Evolutionary conservation across 2,113 vertebrate species (phyloP).

Genomic region (Odocoileus hemionus): DNA sequence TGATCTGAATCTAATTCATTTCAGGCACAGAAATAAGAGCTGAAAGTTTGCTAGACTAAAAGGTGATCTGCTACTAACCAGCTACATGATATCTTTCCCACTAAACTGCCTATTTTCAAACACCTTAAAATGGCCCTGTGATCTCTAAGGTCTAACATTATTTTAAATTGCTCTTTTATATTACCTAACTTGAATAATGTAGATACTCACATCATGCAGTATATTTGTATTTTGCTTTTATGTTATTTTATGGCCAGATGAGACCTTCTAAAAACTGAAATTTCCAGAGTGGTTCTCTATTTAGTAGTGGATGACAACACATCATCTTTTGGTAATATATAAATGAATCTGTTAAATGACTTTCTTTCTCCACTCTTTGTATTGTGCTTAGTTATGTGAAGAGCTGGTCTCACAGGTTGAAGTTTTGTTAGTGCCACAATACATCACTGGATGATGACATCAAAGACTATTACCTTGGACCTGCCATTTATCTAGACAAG

Average conservation of each 20-base stretch:
- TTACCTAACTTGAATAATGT: neutral
- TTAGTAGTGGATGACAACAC: neutral
- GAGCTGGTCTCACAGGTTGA: neutral
- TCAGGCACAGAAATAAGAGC: neutral
- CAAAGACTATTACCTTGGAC: neutral
- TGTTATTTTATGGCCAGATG: neutral
- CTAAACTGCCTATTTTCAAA: neutral
- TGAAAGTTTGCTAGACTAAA: neutral
- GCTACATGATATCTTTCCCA: neutral
- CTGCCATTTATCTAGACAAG: neutral
- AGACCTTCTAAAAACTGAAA: slow-evolving; percentile 25
- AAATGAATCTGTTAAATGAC: slow-evolving; percentile 24
- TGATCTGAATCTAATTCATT: neutral
- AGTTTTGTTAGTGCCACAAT: neutral
- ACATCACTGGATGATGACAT: neutral
- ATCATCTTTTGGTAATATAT: neutral
- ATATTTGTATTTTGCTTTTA: neutral
- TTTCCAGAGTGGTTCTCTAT: slow-evolving; percentile 12
- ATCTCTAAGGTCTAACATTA: neutral
- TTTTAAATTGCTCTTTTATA: neutral
- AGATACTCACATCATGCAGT: neutral
- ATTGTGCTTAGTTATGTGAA: neutral
- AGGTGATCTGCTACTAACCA: neutral
- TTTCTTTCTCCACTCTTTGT: neutral
- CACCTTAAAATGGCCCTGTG: neutral